Conservation (phyloP, 35 echinoderm and acorn worm genomes). For the Stichopus chloronotus region DNA sequence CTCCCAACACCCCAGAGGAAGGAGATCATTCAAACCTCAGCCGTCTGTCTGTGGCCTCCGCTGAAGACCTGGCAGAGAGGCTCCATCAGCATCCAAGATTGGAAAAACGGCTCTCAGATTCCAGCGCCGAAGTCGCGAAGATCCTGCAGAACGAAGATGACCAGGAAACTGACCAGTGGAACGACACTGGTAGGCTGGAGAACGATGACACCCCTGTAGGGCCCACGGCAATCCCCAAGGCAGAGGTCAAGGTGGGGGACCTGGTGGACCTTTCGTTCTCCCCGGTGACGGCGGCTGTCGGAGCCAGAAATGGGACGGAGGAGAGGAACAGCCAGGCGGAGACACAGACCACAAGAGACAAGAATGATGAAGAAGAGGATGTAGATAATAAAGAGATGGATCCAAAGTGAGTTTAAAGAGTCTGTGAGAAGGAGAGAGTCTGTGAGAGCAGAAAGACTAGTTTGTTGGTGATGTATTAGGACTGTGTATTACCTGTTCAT, state of each 20-base stretch:
- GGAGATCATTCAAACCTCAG: conserved; percentile 44
- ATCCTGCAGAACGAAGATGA: conserved; percentile 67
- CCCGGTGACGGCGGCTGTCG: not conserved
- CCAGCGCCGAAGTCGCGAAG: conserved; percentile 91
- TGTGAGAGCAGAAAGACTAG: no score
- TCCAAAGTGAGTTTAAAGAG: not conserved
- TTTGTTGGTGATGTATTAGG: no score
- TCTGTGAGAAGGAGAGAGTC: no score
- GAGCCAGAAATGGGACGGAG: conserved; percentile 21
- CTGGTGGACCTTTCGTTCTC: conserved; percentile 49
- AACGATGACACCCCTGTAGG: conserved; percentile 9
- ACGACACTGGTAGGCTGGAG: not conserved
- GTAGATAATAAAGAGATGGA: not conserved
- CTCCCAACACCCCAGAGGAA: conserved; percentile 69
- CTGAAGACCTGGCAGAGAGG: conserved; percentile 73
- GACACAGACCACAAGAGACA: not conserved
- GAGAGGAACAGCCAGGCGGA: not conserved
- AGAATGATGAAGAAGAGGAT: not conserved
- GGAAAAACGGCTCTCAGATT: conserved; percentile 89
- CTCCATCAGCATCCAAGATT: conserved; percentile 75
- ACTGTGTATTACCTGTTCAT: no score
- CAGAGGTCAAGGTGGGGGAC: conserved; percentile 39
- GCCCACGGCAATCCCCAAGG: not conserved
- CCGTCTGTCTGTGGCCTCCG: not conserved
- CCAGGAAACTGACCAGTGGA: conserved; percentile 38